Evolutionary conservation across 2,797 vertebrate species (phyloP).

Genomic region (Anolis apletophallus): DNA sequence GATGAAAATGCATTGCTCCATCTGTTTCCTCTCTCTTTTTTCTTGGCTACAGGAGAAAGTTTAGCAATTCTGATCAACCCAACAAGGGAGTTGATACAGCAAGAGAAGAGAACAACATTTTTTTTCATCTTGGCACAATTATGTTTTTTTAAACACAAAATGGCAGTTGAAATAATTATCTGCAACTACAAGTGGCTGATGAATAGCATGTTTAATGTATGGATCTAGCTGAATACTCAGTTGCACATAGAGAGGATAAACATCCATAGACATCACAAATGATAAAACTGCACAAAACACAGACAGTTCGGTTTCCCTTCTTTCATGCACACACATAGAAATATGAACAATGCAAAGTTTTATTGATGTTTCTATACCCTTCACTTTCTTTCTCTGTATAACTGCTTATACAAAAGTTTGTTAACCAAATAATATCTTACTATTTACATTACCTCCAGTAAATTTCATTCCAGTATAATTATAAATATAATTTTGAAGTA

Average conservation of each 20-base stretch:
- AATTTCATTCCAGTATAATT: neutral
- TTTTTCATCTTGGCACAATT: conserved; percentile 81
- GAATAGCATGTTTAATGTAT: conserved; percentile 72
- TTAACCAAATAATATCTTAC: neutral
- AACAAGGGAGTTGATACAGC: conserved; percentile 76
- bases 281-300: conserved; percentile 51
- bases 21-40: conserved; percentile 75
- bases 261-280: conserved; percentile 56
- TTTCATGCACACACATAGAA: conserved; percentile 9
- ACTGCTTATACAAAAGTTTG: neutral
- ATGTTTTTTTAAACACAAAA: conserved; percentile 53
- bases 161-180: conserved; percentile 76
- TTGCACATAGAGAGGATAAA: conserved; percentile 59
- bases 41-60: conserved; percentile 75
- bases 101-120: conserved; percentile 80
- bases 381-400: neutral
- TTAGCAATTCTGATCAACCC: conserved; percentile 76
- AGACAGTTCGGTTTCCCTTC: conserved; percentile 49
- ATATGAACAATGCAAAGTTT: neutral
- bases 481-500: neutral
- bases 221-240: conserved; percentile 59
- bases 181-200: conserved; percentile 67
- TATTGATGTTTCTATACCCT: neutral
- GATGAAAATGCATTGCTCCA: conserved; percentile 78
- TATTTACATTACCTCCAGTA: neutral